Evolutionary conservation across 2,888 invertebrate genomes (phyloP).

Genomic region (Hyposoter didymator): DNA sequence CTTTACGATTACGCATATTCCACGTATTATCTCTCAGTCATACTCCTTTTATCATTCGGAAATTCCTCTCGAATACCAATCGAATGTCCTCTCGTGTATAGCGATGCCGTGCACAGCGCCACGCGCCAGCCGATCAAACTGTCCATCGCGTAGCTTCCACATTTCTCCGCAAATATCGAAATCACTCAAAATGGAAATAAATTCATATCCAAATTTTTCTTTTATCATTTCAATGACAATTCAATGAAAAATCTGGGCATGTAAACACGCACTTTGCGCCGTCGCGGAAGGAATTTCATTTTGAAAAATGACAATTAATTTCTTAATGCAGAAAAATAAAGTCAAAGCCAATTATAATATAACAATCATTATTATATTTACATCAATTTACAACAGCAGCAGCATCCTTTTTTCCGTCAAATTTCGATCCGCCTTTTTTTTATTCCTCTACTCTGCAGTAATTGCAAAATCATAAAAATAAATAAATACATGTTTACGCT

Average conservation of each 20-base stretch:
- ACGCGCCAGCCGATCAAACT: too few relatives aligned
- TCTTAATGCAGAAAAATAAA: too few relatives aligned
- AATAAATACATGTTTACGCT: constrained; percentile 23
- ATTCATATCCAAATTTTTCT: too few relatives aligned
- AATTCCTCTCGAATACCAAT: constrained; percentile 38
- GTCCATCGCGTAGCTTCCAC: too few relatives aligned
- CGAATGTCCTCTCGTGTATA: too few relatives aligned
- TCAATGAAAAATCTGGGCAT: too few relatives aligned
- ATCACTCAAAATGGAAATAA: too few relatives aligned
- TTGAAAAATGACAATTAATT: background rate
- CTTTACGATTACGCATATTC: constrained; percentile 33
- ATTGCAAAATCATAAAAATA: background rate
- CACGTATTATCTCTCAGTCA: constrained; percentile 37
- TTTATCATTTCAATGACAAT: too few relatives aligned
- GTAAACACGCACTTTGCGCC: too few relatives aligned
- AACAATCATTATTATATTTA: constrained; percentile 74
- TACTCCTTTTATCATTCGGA: constrained; percentile 18
- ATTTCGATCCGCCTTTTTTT: background rate
- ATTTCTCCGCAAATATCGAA: too few relatives aligned
- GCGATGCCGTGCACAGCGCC: too few relatives aligned
- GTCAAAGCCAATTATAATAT: constrained; percentile 67
- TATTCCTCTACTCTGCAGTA: background rate
- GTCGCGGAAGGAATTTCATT: too few relatives aligned
- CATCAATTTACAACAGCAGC: constrained; percentile 74
- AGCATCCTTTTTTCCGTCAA: constrained; percentile 45